Conservation (phyloP, 2,888 invertebrate genomes). For the Ditylenchus weischeri region DNA sequence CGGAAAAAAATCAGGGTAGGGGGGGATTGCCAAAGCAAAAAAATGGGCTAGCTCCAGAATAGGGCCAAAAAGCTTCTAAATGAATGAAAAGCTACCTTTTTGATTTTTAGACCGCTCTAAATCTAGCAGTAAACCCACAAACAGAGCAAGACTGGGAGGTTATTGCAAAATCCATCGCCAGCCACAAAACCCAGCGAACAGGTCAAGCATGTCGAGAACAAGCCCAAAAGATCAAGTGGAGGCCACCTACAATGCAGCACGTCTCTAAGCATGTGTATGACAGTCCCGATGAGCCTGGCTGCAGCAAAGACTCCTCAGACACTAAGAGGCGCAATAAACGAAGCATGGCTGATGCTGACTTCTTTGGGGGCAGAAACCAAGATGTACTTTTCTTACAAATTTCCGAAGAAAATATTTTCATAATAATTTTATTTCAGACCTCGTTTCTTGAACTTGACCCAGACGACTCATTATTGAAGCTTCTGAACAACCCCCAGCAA, state of each 20-base stretch:
- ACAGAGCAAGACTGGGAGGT: conserved; percentile 19
- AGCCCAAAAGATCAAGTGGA: conserved; percentile 12
- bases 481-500: neutral
- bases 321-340: neutral
- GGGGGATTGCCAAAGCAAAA: too few relatives aligned
- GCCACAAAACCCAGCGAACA: neutral
- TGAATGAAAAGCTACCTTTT: too few relatives aligned
- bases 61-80: too few relatives aligned
- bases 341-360: conserved; percentile 9
- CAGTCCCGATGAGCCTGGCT: too few relatives aligned
- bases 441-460: conserved; percentile 6
- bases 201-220: conserved; percentile 11
- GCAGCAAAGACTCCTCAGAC: too few relatives aligned
- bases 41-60: too few relatives aligned
- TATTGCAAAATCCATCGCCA: conserved; percentile 4
- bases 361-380: neutral
- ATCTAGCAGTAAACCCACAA: conserved; percentile 17
- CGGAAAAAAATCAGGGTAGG: too few relatives aligned
- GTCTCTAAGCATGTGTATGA: neutral
- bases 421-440: neutral
- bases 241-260: neutral
- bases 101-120: conserved; percentile 15
- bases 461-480: conserved; percentile 9
- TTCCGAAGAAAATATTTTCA: neutral
- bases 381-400: neutral